Evolutionary conservation across 2,888 invertebrate species (phyloP).

Genomic region (Phengaris alcon): DNA sequence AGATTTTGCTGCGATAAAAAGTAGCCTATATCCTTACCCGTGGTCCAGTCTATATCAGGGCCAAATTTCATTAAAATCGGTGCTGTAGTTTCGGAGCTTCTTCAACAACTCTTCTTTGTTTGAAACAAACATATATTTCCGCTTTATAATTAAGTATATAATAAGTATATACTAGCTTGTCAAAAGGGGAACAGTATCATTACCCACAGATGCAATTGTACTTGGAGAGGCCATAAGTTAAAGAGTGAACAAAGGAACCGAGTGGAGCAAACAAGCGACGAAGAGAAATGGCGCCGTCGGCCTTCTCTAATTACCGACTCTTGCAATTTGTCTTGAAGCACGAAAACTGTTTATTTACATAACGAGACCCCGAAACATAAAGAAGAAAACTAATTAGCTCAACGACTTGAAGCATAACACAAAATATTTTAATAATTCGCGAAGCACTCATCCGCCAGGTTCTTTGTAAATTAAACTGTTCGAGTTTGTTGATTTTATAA

Average conservation of each 20-base stretch:
- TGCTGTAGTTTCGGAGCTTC: too few relatives aligned
- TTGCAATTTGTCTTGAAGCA: constrained; percentile 44
- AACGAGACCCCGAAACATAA: constrained; percentile 35
- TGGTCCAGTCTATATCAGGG: too few relatives aligned
- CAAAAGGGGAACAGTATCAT: constrained; percentile 1
- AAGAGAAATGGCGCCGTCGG: constrained; percentile 46
- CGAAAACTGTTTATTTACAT: constrained; percentile 41
- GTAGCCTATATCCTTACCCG: too few relatives aligned
- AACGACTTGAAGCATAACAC: constrained; percentile 13
- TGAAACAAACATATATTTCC: too few relatives aligned
- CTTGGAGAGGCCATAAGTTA: constrained; percentile 21
- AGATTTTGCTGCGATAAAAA: too few relatives aligned
- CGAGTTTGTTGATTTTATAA: constrained; percentile 20
- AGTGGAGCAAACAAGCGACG: constrained; percentile 38
- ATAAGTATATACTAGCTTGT: not conserved
- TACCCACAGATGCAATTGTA: not conserved
- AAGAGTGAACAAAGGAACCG: constrained; percentile 36
- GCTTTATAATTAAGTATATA: too few relatives aligned
- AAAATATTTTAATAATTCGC: constrained; percentile 24
- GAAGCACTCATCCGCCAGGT: not conserved
- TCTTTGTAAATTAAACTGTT: constrained; percentile 20
- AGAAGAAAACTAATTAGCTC: constrained; percentile 37
- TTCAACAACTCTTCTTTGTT: too few relatives aligned
- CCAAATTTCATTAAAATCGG: too few relatives aligned
- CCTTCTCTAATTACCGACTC: constrained; percentile 49